A percentile compares a stretch with the other conserved stretches of the same genome.
Conservation (phyloP, 2,888 invertebrate genomes). For the Eudemis profundana region DNA sequence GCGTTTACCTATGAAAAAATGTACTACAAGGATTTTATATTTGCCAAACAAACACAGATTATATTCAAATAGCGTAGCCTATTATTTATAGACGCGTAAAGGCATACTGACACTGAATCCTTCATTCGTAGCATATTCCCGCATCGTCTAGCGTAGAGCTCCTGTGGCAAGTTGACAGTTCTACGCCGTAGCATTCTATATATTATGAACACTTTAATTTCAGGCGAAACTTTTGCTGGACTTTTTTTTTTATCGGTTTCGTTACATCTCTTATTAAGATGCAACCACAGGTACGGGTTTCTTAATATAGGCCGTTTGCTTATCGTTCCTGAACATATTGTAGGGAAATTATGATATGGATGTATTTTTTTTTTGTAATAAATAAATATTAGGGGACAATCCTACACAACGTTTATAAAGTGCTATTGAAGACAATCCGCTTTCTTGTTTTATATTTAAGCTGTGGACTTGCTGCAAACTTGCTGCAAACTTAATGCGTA, state of each 20-base stretch:
- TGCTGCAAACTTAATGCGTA: background rate
- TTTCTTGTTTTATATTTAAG: background rate
- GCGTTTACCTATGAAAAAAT: no score
- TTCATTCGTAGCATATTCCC: constrained; percentile 22
- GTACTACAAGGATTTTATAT: no score
- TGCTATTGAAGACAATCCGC: constrained; percentile 10
- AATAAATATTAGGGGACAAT: no score
- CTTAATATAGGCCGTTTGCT: no score
- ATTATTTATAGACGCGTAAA: background rate
- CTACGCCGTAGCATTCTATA: constrained; percentile 15
- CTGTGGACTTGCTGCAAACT: background rate
- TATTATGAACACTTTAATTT: background rate
- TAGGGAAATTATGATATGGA: no score
- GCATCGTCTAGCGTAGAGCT: constrained; percentile 6
- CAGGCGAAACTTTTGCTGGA: no score
- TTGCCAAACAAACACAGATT: background rate
- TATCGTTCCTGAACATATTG: no score
- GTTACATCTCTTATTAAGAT: no score
- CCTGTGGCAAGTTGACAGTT: background rate
- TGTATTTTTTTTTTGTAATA: no score
- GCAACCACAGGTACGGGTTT: no score
- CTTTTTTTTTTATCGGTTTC: no score
- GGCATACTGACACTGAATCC: background rate
- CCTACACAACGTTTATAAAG: no score
- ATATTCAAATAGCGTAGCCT: background rate